A percentile compares a stretch with the other conserved stretches of the same genome.
Conservation (phyloP, 2,888 invertebrate genomes). For the Flexamia atlantica region DNA sequence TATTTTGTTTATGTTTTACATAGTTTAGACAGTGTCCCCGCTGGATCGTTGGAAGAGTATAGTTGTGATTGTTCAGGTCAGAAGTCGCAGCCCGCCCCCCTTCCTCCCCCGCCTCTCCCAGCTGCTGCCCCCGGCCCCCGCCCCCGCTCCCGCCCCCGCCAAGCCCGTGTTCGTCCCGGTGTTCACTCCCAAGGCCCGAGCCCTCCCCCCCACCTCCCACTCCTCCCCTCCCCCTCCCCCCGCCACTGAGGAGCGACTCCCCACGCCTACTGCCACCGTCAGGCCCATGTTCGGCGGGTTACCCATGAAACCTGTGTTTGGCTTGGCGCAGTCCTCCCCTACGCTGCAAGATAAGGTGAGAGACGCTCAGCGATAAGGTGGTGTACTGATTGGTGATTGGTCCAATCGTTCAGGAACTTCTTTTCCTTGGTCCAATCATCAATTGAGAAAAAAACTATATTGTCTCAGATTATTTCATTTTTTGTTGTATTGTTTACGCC, state of each 20-base stretch:
- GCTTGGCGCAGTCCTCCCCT: slow-evolving; percentile 2
- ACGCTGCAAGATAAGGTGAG: not conserved
- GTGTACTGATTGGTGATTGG: too few relatives aligned
- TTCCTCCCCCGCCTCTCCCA: slow-evolving; percentile 33
- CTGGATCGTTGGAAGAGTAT: too few relatives aligned
- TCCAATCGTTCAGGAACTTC: too few relatives aligned
- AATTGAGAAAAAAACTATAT: too few relatives aligned
- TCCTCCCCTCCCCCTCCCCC: not conserved
- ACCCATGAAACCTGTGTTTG: slow-evolving; percentile 33
- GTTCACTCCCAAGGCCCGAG: slow-evolving; percentile 21
- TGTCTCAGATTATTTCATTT: too few relatives aligned
- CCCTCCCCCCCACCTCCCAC: not conserved
- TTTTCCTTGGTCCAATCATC: too few relatives aligned
- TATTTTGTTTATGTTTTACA: too few relatives aligned
- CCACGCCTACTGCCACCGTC: not conserved
- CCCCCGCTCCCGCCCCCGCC: not conserved
- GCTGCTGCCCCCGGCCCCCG: not conserved
- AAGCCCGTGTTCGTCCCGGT: slow-evolving; percentile 46
- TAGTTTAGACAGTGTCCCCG: too few relatives aligned
- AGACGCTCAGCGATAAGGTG: too few relatives aligned
- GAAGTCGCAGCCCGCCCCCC: slow-evolving; percentile 47
- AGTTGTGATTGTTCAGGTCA: not conserved
- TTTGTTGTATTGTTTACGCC: not conserved
- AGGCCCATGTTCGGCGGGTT: not conserved
- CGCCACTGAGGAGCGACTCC: not conserved